phyloP scores from a whole-genome alignment of 2,888 invertebrate genomes.

The Andrena chrysosceles region DNA sequence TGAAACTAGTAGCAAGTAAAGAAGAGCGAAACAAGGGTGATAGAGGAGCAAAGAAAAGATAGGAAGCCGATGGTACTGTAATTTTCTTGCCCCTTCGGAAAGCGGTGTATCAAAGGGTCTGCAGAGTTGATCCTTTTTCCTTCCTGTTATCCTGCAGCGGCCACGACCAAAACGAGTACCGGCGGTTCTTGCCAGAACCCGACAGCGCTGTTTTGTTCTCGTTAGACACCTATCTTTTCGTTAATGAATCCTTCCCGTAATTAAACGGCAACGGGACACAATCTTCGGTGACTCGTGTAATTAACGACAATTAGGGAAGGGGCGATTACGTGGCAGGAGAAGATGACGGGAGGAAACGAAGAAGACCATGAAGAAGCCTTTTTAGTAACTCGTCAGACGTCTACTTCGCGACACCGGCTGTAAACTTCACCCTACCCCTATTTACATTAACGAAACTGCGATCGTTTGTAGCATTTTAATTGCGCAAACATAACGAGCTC shows the following conservation, averaged over 20 bases:
- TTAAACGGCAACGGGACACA: constrained; percentile 71
- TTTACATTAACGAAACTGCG: neutral
- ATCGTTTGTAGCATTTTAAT: constrained; percentile 7
- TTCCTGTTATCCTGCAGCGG: constrained; percentile 9
- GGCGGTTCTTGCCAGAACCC: constrained; percentile 26
- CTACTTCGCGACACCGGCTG: constrained; percentile 25
- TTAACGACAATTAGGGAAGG: constrained; percentile 72
- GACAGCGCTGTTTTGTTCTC: constrained; percentile 65
- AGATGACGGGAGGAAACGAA: constrained; percentile 63
- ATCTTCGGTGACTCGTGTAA: constrained; percentile 69
- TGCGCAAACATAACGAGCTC: neutral
- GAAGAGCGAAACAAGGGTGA: neutral
- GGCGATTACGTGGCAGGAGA: constrained; percentile 65
- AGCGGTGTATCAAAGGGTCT: neutral
- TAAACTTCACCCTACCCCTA: neutral
- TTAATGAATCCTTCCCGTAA: constrained; percentile 75
- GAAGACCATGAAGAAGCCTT: constrained; percentile 52
- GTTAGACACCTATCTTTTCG: constrained; percentile 65
- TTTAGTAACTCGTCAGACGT: constrained; percentile 20
- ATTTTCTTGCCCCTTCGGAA: constrained; percentile 26
- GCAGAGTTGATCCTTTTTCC: constrained; percentile 14
- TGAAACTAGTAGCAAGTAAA: no score
- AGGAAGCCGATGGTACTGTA: constrained; percentile 1
- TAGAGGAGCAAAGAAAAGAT: neutral
- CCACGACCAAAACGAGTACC: constrained; percentile 32